phyloP scores from a whole-genome alignment of 92 coral and sea anemone genomes.

The Siderastrea radians region DNA sequence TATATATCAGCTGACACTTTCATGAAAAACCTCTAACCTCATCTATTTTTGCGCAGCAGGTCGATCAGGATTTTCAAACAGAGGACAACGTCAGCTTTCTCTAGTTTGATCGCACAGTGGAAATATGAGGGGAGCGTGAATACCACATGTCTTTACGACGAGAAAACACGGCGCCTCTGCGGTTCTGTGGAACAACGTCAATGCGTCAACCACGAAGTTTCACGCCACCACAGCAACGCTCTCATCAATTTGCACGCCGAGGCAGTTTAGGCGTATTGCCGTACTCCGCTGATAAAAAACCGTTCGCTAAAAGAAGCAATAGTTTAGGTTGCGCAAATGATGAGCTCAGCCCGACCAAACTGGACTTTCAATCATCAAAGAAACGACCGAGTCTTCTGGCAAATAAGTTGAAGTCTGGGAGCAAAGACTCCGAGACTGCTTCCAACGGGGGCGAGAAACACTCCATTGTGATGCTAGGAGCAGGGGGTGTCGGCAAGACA shows the following conservation, averaged over 20 bases:
- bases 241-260: conserved; percentile 10
- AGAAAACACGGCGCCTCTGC: conserved; percentile 17
- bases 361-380: conserved; percentile 36
- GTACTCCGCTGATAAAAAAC: conserved; percentile 24
- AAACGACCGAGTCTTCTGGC: conserved; percentile 70
- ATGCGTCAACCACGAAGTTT: conserved; percentile 38
- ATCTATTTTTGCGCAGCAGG: conserved; percentile 29
- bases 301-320: conserved; percentile 10
- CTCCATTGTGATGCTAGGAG: conserved; percentile 88
- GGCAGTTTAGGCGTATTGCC: conserved; percentile 29
- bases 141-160: conserved; percentile 26
- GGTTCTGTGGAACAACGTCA: conserved; percentile 16
- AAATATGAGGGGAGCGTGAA: not conserved
- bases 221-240: conserved; percentile 39
- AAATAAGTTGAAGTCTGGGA: conserved; percentile 40
- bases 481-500: conserved; percentile 97
- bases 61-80: not conserved
- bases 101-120: not conserved
- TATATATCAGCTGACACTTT: conserved; percentile 68
- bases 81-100: not conserved
- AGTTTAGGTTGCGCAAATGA: conserved; percentile 23
- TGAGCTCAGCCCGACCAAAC: conserved; percentile 25
- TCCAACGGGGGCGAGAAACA: conserved; percentile 74
- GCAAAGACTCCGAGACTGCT: conserved; percentile 46
- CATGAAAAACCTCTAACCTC: conserved; percentile 45